A percentile compares a stretch with the other conserved stretches of the same genome.
Evolutionary conservation across 2,888 invertebrate genomes (phyloP).

Genomic region (Rutpela maculata): DNA sequence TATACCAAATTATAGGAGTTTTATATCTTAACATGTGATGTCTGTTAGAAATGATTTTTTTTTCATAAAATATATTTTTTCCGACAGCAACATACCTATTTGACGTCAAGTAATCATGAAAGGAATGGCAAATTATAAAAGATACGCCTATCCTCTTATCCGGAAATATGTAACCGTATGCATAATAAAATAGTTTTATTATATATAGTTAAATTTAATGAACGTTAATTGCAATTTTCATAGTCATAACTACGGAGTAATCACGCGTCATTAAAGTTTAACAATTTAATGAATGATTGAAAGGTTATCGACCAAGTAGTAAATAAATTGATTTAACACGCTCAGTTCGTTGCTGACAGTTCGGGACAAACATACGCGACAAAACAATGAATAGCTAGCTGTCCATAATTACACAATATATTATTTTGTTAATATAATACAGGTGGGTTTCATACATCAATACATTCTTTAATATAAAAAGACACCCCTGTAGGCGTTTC

Average conservation of each 20-base stretch:
- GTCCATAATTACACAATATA: not conserved
- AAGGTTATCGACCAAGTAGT: slow-evolving; percentile 35
- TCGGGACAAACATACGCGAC: not conserved
- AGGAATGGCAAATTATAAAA: not conserved
- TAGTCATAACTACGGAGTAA: slow-evolving; percentile 29
- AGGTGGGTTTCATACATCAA: not conserved
- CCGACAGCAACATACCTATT: no score
- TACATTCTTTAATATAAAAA: not conserved
- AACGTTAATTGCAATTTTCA: slow-evolving; percentile 26
- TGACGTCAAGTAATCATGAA: not conserved
- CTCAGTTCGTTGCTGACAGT: slow-evolving; percentile 11
- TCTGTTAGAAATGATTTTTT: no score
- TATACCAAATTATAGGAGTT: no score
- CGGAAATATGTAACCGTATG: slow-evolving; percentile 15
- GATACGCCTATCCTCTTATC: not conserved
- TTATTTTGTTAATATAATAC: not conserved
- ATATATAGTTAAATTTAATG: slow-evolving; percentile 27
- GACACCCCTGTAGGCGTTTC: not conserved
- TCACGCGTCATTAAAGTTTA: slow-evolving; percentile 31
- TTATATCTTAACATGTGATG: no score
- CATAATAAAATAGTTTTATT: slow-evolving; percentile 23
- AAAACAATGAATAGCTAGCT: slow-evolving; percentile 3
- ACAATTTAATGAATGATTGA: slow-evolving; percentile 39
- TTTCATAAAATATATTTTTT: no score
- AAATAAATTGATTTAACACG: slow-evolving; percentile 35